phyloP scores from a whole-genome alignment of 2,797 vertebrate species.

The Crenuchus spilurus region DNA sequence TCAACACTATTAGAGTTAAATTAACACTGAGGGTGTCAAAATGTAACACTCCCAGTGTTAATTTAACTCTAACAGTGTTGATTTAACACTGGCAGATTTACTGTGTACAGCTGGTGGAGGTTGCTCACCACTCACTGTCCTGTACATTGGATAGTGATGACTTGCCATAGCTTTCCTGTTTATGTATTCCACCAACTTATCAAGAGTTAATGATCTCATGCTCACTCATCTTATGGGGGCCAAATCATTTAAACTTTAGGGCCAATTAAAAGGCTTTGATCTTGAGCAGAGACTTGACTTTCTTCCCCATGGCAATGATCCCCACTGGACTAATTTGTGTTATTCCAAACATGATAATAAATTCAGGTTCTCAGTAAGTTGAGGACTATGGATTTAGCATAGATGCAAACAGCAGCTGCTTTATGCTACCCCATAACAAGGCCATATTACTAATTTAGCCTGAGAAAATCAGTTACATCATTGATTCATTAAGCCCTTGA shows the following conservation, averaged over 20 bases:
- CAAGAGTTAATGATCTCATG: neutral
- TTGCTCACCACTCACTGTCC: too few species aligned
- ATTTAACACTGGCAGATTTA: too few species aligned
- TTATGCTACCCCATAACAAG: neutral
- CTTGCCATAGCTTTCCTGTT: too few species aligned
- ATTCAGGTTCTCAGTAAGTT: neutral
- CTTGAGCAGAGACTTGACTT: neutral
- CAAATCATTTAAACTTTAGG: neutral
- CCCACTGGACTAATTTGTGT: neutral
- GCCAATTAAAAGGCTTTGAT: neutral
- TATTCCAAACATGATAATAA: neutral
- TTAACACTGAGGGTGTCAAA: too few species aligned
- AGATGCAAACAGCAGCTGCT: neutral
- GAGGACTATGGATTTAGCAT: neutral
- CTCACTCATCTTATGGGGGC: neutral
- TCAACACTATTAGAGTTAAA: too few species aligned
- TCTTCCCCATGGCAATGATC: neutral
- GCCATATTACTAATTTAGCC: neutral
- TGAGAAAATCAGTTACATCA: neutral
- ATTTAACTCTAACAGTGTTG: too few species aligned
- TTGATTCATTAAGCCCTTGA: neutral
- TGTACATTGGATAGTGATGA: too few species aligned
- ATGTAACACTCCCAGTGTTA: too few species aligned
- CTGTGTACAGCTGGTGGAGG: too few species aligned
- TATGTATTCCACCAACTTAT: too few species aligned